phyloP scores from a whole-genome alignment of 2,797 vertebrate genomes.

The Onychomys leucogaster region DNA sequence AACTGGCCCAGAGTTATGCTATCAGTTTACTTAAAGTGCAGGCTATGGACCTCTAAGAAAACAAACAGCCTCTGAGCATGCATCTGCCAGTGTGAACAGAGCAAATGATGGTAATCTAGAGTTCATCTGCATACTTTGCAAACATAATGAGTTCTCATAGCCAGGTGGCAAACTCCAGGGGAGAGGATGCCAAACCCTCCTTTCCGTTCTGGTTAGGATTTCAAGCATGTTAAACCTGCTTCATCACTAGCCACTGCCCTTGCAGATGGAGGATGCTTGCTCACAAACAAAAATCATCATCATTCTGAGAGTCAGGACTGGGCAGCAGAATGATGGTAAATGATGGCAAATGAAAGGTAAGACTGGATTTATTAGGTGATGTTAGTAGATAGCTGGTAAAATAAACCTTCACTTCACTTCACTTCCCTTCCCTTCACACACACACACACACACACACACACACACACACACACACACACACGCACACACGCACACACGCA shows the following conservation, averaged over 20 bases:
- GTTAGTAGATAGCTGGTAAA: background rate
- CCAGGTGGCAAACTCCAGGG: background rate
- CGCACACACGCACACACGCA: background rate
- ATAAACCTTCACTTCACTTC: background rate
- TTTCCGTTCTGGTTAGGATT: background rate
- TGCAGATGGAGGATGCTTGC: background rate
- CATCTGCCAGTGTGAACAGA: background rate
- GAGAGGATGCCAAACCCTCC: background rate
- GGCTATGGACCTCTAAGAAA: background rate
- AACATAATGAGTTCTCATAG: background rate
- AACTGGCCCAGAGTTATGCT: background rate
- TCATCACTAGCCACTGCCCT: background rate
- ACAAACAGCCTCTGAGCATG: background rate
- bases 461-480: background rate
- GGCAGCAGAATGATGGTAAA: background rate
- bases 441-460: background rate
- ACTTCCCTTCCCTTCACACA: background rate
- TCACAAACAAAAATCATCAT: background rate
- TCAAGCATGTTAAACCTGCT: background rate
- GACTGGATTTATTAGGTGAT: background rate
- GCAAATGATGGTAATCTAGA: background rate
- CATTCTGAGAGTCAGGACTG: background rate
- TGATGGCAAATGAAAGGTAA: background rate
- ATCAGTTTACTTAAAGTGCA: background rate
- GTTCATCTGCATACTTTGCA: background rate